These are phyloP conservation scores for Drosophila pseudotakahashii DNA, from an alignment of 2,888 invertebrate species.

Conservation along the genomic window DNA sequence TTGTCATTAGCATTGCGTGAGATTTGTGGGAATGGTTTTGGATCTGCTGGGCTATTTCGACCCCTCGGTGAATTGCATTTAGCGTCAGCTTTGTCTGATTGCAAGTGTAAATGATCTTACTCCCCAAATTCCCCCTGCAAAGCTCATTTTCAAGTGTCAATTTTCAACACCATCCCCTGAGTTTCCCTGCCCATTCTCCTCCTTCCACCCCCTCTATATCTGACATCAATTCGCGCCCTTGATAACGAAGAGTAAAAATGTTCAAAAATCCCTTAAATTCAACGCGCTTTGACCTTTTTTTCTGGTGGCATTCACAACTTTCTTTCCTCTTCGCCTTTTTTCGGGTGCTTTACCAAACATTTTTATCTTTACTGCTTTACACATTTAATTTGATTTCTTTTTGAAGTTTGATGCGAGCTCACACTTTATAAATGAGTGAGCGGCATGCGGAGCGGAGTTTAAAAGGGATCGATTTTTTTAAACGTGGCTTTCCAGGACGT, in stretches of 20 bases:
- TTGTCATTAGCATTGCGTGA: constrained; percentile 62
- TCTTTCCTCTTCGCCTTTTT: constrained; percentile 52
- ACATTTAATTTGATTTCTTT: constrained; percentile 79
- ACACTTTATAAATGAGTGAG: constrained; percentile 35
- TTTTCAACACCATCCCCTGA: constrained; percentile 73
- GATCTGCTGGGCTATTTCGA: constrained; percentile 5
- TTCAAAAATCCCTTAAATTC: constrained; percentile 68
- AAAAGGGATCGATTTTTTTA: constrained; percentile 7
- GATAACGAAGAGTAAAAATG: constrained; percentile 42
- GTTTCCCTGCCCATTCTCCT: constrained; percentile 9
- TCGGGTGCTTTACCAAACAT: constrained; percentile 32
- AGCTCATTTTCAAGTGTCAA: constrained; percentile 70
- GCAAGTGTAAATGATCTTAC: constrained; percentile 42
- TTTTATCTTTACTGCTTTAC: constrained; percentile 69
- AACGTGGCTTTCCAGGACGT: not conserved
- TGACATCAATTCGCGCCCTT: constrained; percentile 35
- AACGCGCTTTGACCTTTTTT: constrained; percentile 76
- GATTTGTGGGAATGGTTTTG: constrained; percentile 2
- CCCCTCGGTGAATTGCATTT: constrained; percentile 51
- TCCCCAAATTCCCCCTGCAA: not conserved
- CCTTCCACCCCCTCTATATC: constrained; percentile 13
- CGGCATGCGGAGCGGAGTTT: constrained; percentile 8
- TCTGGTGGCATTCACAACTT: constrained; percentile 58
- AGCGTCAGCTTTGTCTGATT: constrained; percentile 68
- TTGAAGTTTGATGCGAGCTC: constrained; percentile 71